Evolutionary conservation across 2,113 vertebrate species (phyloP).

Genomic region (Otocyon megalotis): DNA sequence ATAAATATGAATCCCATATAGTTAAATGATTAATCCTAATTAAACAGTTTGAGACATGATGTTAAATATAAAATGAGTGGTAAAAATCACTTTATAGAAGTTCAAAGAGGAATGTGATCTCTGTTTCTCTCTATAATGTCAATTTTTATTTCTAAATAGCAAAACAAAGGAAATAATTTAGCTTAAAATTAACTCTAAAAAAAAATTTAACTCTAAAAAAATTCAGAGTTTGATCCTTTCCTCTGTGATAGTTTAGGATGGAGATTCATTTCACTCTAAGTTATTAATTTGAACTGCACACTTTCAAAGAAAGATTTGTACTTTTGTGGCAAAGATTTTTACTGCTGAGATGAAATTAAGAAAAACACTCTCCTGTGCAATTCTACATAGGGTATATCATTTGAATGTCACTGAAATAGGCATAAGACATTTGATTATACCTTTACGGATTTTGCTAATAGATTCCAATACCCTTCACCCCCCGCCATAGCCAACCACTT

Average conservation of each 20-base stretch:
- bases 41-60: background rate
- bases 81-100: background rate
- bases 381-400: background rate
- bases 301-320: background rate
- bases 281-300: background rate
- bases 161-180: background rate
- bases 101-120: background rate
- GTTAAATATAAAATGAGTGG: background rate
- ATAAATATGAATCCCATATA: background rate
- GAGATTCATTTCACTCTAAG: background rate
- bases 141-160: background rate
- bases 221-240: background rate
- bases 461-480: background rate
- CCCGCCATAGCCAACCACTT: accelerated
- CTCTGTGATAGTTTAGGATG: background rate
- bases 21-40: background rate
- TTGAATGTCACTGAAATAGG: background rate
- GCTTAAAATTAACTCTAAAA: background rate
- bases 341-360: background rate
- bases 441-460: background rate
- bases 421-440: background rate
- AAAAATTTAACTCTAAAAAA: background rate
- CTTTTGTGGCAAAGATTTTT: background rate
- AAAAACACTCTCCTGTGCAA: background rate
- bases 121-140: background rate